Base-by-base conservation (phyloP, 2,888 invertebrate genomes). In the Rutpela maculata region DNA sequence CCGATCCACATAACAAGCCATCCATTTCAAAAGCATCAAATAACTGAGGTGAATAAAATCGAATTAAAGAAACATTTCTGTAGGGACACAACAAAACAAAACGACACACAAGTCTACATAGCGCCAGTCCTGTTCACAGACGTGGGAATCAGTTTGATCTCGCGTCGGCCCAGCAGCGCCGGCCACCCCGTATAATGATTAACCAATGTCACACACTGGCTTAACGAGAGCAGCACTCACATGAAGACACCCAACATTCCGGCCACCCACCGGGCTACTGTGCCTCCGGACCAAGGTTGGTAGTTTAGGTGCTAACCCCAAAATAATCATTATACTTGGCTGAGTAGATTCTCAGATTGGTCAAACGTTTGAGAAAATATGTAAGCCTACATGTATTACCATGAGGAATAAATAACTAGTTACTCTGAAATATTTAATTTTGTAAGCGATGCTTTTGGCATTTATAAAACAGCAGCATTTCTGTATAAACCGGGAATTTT, bases 161-260 rank as follows among this genome's bases (percentile, higher is more conserved):
- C 76, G 69, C 74, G 17, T 56, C 70, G 76, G 75, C 78, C n/a
- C n/a, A n/a, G 78, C 79, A 74, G 66, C 75, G 79, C 70, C 82
- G 83, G 81, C 83, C 83, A 83, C 84, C 84, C 83, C 81, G 77
- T 76, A 72, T 68, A 77, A 72, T 83, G 82, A 83, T 84, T 83
- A 84, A 82, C 83, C 83, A 81, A 79, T 81, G 83, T 83, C 82
- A 82, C 81, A 84, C 82, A 80, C 83, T 78, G 81, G 78, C 82
- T 80, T 84, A 84, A 84, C 84, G 83, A 84, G 84, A 79, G 82
- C 77, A 78, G 79, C 82, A 80, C 82, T 83, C 81, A 80, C 82
- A 82, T 83, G 80, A 77, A 78, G 81, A 80, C 82, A 82, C 81
- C 80, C 81, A 82, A 81, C 73, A 73, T 79, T 80, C 80, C 83